A percentile compares a stretch with the other conserved stretches of the same genome.
These are phyloP conservation scores for Apamea crenata DNA, from an alignment of 2,888 invertebrate genomes.

Conservation along the genomic window DNA sequence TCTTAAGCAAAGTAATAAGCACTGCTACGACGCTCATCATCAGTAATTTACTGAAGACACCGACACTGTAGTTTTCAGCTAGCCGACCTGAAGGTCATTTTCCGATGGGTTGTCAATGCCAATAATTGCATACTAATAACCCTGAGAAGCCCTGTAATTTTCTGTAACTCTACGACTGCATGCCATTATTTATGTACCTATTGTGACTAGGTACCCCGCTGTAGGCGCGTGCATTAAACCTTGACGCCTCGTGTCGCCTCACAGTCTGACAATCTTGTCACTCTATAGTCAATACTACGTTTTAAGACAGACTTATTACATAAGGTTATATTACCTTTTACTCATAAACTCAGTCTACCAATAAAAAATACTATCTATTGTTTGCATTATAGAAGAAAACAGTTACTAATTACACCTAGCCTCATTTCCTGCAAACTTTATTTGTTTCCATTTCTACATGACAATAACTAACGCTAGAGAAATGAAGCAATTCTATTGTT, in stretches of 20 bases:
- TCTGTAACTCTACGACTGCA: slow-evolving; percentile 41
- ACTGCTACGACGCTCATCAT: neutral
- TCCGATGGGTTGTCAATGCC: slow-evolving; percentile 25
- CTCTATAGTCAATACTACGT: slow-evolving; percentile 13
- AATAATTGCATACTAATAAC: slow-evolving; percentile 30
- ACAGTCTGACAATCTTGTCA: slow-evolving; percentile 37
- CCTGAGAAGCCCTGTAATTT: slow-evolving; percentile 44
- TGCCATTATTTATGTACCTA: slow-evolving; percentile 48
- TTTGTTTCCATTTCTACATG: slow-evolving; percentile 48
- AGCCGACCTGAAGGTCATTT: slow-evolving; percentile 28
- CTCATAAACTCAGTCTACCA: slow-evolving; percentile 18
- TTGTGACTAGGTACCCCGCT: slow-evolving; percentile 36
- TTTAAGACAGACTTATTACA: slow-evolving; percentile 16
- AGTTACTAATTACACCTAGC: slow-evolving; percentile 42
- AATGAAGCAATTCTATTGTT: slow-evolving; percentile 38
- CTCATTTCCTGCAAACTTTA: slow-evolving; percentile 50
- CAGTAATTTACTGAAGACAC: slow-evolving; percentile 18
- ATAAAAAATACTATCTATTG: slow-evolving; percentile 45
- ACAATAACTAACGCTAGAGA: slow-evolving; percentile 35
- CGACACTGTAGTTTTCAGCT: slow-evolving; percentile 16
- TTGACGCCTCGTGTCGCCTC: slow-evolving; percentile 55
- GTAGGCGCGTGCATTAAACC: slow-evolving; percentile 48
- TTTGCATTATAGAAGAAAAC: slow-evolving; percentile 37
- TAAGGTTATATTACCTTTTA: slow-evolving; percentile 30
- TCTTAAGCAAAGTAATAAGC: slow-evolving; percentile 10